Percentiles rank a stretch among this genome's conserved stretches.
These are phyloP conservation scores for Raja brachyura DNA, from an alignment of 2,113 vertebrate genomes.

Conservation along the genomic window DNA sequence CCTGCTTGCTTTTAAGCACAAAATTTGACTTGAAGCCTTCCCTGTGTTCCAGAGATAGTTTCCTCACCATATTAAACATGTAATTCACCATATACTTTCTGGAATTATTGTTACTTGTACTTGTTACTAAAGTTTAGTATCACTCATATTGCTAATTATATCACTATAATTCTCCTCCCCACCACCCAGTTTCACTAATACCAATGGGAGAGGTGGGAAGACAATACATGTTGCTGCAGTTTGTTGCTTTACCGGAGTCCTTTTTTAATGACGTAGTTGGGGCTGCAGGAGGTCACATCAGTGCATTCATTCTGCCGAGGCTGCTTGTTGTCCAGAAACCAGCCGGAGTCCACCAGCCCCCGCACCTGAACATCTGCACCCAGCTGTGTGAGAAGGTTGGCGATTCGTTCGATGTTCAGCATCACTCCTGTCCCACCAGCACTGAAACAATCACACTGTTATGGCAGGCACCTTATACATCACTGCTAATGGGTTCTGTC, in stretches of 20 bases:
- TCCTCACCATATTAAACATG: too few species aligned
- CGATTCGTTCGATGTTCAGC: constrained; percentile 68
- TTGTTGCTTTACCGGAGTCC: constrained; percentile 58
- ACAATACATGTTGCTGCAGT: background rate
- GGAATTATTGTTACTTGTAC: background rate
- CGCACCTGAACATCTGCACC: constrained; percentile 64
- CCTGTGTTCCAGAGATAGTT: background rate
- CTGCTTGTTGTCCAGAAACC: constrained; percentile 69
- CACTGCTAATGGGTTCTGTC: background rate
- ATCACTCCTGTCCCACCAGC: constrained; percentile 72
- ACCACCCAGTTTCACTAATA: background rate
- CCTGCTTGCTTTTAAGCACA: background rate
- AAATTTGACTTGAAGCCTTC: too few species aligned
- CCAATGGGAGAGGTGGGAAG: background rate
- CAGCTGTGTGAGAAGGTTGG: constrained; percentile 60
- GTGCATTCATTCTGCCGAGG: constrained; percentile 59
- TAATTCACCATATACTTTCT: background rate
- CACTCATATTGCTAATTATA: background rate
- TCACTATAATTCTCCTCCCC: background rate
- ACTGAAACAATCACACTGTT: constrained; percentile 45
- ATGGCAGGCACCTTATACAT: background rate
- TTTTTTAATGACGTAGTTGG: constrained; percentile 65
- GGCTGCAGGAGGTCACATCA: constrained; percentile 60
- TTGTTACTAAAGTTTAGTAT: background rate
- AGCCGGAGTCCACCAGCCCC: constrained; percentile 70